Conservation (phyloP, 2,113 vertebrate species). For the Callithrix jacchus region DNA sequence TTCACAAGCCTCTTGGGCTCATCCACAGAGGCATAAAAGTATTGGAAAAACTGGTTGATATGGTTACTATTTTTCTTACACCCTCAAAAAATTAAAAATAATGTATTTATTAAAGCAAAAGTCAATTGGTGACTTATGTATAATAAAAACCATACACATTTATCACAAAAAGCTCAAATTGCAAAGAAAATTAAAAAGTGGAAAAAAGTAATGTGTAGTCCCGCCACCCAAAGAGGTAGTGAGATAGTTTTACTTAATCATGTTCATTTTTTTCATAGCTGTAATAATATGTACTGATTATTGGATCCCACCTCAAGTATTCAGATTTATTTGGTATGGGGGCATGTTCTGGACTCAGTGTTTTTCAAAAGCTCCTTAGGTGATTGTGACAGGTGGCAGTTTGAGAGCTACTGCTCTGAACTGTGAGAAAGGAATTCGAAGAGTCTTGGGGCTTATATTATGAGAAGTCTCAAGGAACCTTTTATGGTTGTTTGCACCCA, state of each 20-base stretch:
- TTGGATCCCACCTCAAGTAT: neutral
- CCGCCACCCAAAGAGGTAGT: neutral
- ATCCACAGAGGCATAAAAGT: neutral
- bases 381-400: neutral
- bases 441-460: neutral
- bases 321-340: neutral
- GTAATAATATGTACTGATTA: neutral
- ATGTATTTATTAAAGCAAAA: neutral
- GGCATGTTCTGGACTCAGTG: neutral
- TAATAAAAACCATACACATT: neutral
- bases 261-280: neutral
- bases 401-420: neutral
- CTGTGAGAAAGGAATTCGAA: neutral
- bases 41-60: neutral
- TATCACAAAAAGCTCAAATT: neutral
- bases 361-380: neutral
- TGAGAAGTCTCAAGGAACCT: neutral
- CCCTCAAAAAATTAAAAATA: neutral
- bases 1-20: neutral
- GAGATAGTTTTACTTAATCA: neutral
- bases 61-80: neutral
- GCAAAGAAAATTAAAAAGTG: neutral
- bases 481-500: neutral
- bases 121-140: neutral
- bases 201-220: neutral